Percentiles rank a stretch among this genome's conserved stretches.
phyloP scores from a whole-genome alignment of 2,888 invertebrate genomes.

The Latheticus oryzae region DNA sequence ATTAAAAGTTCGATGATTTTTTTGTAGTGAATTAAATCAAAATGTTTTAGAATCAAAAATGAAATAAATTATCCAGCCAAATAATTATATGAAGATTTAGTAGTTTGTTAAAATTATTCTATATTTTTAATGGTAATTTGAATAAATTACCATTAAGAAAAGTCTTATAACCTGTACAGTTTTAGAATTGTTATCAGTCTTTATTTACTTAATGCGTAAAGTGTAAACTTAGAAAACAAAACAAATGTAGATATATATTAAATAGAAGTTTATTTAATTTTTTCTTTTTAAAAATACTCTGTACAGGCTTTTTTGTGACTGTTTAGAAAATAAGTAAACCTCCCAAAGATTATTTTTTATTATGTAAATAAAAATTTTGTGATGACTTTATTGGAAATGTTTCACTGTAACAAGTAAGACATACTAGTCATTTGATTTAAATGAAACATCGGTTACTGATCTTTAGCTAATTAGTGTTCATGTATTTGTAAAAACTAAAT shows the following conservation, averaged over 20 bases:
- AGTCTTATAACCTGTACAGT: slow-evolving; percentile 15
- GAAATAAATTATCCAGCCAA: slow-evolving; percentile 21
- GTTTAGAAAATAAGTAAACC: slow-evolving; percentile 14
- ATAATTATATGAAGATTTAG: slow-evolving; percentile 11
- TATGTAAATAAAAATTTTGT: slow-evolving; percentile 28
- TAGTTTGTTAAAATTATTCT: slow-evolving; percentile 10
- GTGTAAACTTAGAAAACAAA: slow-evolving; percentile 10
- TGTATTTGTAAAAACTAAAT: slow-evolving; percentile 27
- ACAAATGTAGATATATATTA: slow-evolving; percentile 5
- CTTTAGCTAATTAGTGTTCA: slow-evolving; percentile 28
- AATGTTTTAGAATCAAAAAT: slow-evolving; percentile 33
- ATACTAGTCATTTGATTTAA: slow-evolving; percentile 29
- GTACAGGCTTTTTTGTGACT: slow-evolving; percentile 12
- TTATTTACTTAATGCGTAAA: slow-evolving; percentile 6
- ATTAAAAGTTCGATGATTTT: slow-evolving; percentile 10
- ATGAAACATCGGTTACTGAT: slow-evolving; percentile 27
- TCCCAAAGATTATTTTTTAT: slow-evolving; percentile 33
- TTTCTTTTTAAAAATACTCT: slow-evolving; percentile 15
- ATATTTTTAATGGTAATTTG: slow-evolving; percentile 5
- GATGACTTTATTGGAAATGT: slow-evolving; percentile 18
- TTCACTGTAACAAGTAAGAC: slow-evolving; percentile 29
- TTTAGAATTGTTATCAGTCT: slow-evolving; percentile 7
- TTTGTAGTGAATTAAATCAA: slow-evolving; percentile 27
- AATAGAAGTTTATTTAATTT: slow-evolving; percentile 2
- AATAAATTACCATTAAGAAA: slow-evolving; percentile 13